A percentile compares a stretch with the other conserved stretches of the same genome.
Evolutionary conservation across 2,888 invertebrate species (phyloP).

Genomic region (Chrysomela aeneicollis): DNA sequence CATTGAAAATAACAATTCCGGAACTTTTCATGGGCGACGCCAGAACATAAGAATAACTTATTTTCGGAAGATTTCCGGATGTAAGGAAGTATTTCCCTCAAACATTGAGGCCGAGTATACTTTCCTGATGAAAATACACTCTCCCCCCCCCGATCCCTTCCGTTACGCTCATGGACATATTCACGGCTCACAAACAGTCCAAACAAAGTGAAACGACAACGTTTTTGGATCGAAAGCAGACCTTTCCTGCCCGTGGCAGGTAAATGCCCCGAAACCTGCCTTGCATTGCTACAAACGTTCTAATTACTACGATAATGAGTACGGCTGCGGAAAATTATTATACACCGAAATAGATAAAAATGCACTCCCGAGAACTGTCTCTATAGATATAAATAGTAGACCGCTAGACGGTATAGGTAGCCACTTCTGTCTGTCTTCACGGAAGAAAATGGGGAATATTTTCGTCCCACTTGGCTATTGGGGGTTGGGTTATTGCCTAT

Average conservation of each 20-base stretch:
- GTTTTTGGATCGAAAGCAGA: conserved; percentile 7
- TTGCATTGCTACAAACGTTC: conserved; percentile 16
- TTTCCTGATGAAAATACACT: too few species aligned
- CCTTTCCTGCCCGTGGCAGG: conserved; percentile 14
- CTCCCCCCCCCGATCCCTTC: too few species aligned
- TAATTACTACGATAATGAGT: conserved; percentile 21
- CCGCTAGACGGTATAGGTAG: conserved; percentile 6
- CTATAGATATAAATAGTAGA: conserved; percentile 22
- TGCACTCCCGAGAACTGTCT: conserved; percentile 23
- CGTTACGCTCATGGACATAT: not conserved
- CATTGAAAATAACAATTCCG: too few species aligned
- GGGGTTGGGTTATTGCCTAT: not conserved
- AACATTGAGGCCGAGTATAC: too few species aligned
- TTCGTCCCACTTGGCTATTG: not conserved
- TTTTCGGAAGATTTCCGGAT: too few species aligned
- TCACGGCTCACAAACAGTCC: conserved; percentile 2
- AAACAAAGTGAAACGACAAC: conserved; percentile 3
- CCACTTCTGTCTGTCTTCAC: conserved; percentile 12
- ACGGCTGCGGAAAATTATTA: conserved; percentile 14
- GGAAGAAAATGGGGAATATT: not conserved
- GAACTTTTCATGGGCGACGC: too few species aligned
- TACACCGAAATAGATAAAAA: conserved; percentile 28
- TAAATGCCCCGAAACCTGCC: conserved; percentile 20
- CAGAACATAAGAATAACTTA: too few species aligned
- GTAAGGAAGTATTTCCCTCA: too few species aligned